Evolutionary conservation across 92 coral and sea anemone species (phyloP).

Genomic region (Anthopleura xanthogrammica): DNA sequence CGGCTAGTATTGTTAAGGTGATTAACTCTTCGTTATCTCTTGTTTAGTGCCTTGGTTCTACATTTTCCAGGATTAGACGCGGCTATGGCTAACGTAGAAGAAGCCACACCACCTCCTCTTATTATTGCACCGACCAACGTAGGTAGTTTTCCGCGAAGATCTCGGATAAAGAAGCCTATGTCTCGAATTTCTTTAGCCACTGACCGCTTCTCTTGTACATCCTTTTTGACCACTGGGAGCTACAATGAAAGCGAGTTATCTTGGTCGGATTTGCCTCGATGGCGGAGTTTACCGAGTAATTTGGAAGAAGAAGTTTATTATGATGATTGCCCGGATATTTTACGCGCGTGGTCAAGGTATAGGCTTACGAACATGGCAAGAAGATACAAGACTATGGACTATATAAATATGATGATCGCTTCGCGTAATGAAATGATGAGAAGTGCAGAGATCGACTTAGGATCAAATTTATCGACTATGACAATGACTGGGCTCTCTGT

Average conservation of each 20-base stretch:
- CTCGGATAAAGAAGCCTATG: conserved; percentile 67
- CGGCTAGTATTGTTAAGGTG: background rate
- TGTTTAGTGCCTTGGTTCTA: background rate
- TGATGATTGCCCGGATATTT: conserved; percentile 84
- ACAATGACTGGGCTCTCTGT: conserved; percentile 72
- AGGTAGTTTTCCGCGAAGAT: conserved; percentile 57
- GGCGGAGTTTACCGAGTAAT: conserved; percentile 87
- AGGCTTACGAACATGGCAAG: conserved; percentile 85
- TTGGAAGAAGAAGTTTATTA: conserved; percentile 74
- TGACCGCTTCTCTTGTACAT: conserved; percentile 77
- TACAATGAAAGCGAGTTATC: conserved; percentile 56
- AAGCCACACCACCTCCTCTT: conserved; percentile 37
- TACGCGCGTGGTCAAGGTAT: conserved; percentile 85
- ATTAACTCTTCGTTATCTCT: background rate
- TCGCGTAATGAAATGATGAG: conserved; percentile 42
- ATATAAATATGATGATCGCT: conserved; percentile 76
- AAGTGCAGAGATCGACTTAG: conserved; percentile 51
- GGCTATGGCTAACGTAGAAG: background rate
- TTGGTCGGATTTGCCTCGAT: conserved; percentile 62
- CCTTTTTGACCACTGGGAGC: conserved; percentile 70
- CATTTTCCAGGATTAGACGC: background rate
- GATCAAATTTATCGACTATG: conserved; percentile 65
- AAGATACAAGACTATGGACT: conserved; percentile 89
- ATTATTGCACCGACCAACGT: conserved; percentile 62
- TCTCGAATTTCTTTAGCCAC: conserved; percentile 78